Evolutionary conservation across 92 coral and sea anemone genomes (phyloP), one percentile per base, ranked within the genome.

Genomic region (Porites lobata): DNA sequence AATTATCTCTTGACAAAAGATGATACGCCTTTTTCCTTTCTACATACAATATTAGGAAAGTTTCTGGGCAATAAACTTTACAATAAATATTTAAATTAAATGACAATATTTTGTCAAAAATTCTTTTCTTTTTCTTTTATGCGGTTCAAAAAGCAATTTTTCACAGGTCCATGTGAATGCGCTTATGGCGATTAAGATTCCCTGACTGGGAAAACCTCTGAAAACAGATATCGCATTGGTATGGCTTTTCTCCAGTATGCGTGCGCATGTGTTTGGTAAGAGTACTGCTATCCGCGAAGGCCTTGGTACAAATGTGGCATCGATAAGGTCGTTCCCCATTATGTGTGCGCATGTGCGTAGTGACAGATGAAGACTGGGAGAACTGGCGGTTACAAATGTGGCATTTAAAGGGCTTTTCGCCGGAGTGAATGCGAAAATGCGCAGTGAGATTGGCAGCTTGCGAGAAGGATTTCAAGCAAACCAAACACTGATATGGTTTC

Each of bases 301-400:
- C 98, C 84, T 94, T 94, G 56, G 88, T 76, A 76, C 98, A 94
- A 18, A 94, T 85, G 32, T 88, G 91, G 56, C 98, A 94, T 62
- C 84, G 91, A 80, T 94, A 94, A 20, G 98, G 98, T 47, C 98
- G 94, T 65, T 94, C 95, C 0, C 98, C 98, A 76, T 90, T 94
- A 71, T 94, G 98, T 64, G 98, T 94, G 89, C 98, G 94, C 98
- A 94, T 94, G 91, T 94, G 98, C 72, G 98, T 94, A 47, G 98
- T 94, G 63, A 94, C 98, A 19, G 98, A 94, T 1, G 98, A 94
- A 19, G 98, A 94, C 93, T 94, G 98, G 59, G 95, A 92, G 74
- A 94, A 94, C 80, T 92, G 98, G 78, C 98, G 94, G 65, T 83
- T 95, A 70, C 98, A 94, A 59, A 92, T 87, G 22, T 95, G 91